Conservation (phyloP, 2,888 invertebrate genomes). For the Drosophila helvetica region DNA sequence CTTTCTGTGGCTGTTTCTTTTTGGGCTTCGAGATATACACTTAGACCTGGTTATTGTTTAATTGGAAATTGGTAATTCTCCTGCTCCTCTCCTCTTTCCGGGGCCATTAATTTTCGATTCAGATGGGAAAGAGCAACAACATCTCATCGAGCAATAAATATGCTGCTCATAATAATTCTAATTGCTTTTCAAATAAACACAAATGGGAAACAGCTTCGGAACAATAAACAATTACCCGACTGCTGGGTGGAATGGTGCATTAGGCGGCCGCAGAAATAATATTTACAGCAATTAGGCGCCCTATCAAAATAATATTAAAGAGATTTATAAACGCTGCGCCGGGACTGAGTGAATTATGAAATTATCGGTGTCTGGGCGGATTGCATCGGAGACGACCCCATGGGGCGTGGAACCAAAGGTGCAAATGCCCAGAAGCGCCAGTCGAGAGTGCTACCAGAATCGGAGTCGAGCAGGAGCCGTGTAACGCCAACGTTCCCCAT, state of each 20-base stretch:
- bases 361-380: constrained; percentile 55
- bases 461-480: constrained; percentile 22
- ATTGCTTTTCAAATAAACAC: constrained; percentile 80
- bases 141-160: constrained; percentile 68
- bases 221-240: constrained; percentile 63
- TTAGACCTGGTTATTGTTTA: constrained; percentile 46
- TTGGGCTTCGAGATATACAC: not conserved
- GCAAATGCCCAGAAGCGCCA: constrained; percentile 73
- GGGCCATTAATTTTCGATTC: constrained; percentile 47
- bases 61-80: constrained; percentile 30
- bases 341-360: constrained; percentile 71
- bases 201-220: constrained; percentile 31
- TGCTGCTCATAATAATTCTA: constrained; percentile 80
- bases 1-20: constrained; percentile 4
- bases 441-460: constrained; percentile 46
- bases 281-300: constrained; percentile 73
- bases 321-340: constrained; percentile 73
- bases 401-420: constrained; percentile 60
- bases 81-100: constrained; percentile 4
- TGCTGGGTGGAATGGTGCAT: constrained; percentile 44
- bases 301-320: constrained; percentile 80
- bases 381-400: constrained; percentile 48
- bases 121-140: constrained; percentile 29
- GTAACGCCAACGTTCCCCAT: constrained; percentile 34
- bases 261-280: constrained; percentile 70